phyloP scores from a whole-genome alignment of 2,888 invertebrate genomes.

The Napeogenes inachia region DNA sequence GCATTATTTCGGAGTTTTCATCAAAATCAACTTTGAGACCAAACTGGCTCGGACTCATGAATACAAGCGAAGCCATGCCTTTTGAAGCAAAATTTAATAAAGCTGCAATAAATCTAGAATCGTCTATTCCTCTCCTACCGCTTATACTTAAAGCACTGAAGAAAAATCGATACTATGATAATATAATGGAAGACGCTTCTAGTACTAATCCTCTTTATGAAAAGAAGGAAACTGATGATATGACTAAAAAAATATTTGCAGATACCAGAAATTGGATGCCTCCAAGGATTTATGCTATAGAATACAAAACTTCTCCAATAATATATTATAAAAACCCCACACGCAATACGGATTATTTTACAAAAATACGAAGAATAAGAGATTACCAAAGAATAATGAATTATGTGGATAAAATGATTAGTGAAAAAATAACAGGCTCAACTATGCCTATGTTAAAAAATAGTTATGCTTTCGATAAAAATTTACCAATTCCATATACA shows the following conservation, averaged over 20 bases:
- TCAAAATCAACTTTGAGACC: slow-evolving; percentile 34
- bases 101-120: slow-evolving; percentile 44
- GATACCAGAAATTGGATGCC: slow-evolving; percentile 47
- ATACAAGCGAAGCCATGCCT: slow-evolving; percentile 41
- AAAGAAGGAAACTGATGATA: slow-evolving; percentile 38
- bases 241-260: slow-evolving; percentile 45
- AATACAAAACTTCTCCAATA: slow-evolving; percentile 53
- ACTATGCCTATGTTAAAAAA: slow-evolving; percentile 36
- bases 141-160: slow-evolving; percentile 55
- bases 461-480: slow-evolving; percentile 30
- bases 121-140: slow-evolving; percentile 51
- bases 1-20: slow-evolving; percentile 38
- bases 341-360: slow-evolving; percentile 57
- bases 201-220: slow-evolving; percentile 39
- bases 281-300: slow-evolving; percentile 44
- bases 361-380: slow-evolving; percentile 55
- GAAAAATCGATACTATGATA: slow-evolving; percentile 49
- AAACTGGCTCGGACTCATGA: slow-evolving; percentile 51
- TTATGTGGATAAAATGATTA: slow-evolving; percentile 61
- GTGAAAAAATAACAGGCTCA: slow-evolving; percentile 42
- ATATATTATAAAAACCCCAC: slow-evolving; percentile 45
- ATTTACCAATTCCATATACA: slow-evolving; percentile 17
- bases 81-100: slow-evolving; percentile 44
- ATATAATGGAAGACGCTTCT: slow-evolving; percentile 46
- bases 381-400: slow-evolving; percentile 58